Evolutionary conservation across 2,888 invertebrate genomes (phyloP), one percentile per base, ranked within the genome.

Genomic region (Drosophila fulvimacula): DNA sequence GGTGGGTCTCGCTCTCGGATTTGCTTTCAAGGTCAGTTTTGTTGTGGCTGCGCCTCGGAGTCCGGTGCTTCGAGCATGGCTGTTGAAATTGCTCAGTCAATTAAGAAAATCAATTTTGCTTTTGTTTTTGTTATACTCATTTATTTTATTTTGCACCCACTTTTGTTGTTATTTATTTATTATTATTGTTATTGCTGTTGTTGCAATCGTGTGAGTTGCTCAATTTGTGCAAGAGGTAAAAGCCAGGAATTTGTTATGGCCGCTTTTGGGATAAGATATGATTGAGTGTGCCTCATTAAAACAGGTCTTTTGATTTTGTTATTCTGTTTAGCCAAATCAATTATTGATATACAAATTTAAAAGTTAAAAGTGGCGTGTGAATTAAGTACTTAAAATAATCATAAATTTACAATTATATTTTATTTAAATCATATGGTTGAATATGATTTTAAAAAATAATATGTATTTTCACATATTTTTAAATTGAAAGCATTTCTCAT

Each of bases 51-150:
- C 41, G 52, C 42, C 72, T 63, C 56, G 69, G 62, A 73, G 66
- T 70, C 34, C 58, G 61, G 38, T 11, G 42, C 36, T 44, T n/a
- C 46, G 44, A 51, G 27, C 38, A 13, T 39, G 27, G 59, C 75
- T 82, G 75, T 79, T 86, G 89, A 86, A 83, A 83, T 71, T 82
- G 78, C 68, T 78, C 61, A 82, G 88, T 78, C 85, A 75, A 80
- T 87, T 84, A 79, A 76, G 79, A 82, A 89, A 89, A 84, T 89
- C 73, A 69, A 70, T 84, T 84, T 74, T 58, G 69, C 69, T 69
- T 73, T 79, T 62, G 48, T 53, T 61, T 69, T 48, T 17, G n/a
- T 48, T 24, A n/a, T 42, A 19, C 49, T 19, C 15, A 36, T 21
- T 52, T 36, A 17, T 24, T 48, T 42, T 24, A 49, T 69, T 79